Conservation (phyloP, 2,113 vertebrate species). For the Equus quagga region DNA sequence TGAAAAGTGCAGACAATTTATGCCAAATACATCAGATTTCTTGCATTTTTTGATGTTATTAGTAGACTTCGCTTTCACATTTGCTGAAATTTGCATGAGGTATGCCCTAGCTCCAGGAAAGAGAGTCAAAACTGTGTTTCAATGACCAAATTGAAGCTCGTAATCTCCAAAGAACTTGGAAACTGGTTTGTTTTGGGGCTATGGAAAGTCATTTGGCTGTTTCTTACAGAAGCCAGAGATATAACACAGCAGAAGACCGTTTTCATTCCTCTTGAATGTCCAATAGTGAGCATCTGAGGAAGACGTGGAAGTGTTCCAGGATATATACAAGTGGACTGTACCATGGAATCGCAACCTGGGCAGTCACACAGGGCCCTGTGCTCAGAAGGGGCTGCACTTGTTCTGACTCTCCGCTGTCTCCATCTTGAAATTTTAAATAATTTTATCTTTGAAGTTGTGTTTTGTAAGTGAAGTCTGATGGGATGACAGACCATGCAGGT, state of each 20-base stretch:
- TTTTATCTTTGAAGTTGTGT: not conserved
- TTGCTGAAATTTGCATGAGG: constrained; percentile 60
- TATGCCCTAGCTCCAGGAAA: not conserved
- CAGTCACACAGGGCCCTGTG: not conserved
- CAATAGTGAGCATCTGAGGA: not conserved
- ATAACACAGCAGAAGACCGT: not conserved
- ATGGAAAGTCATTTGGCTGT: not conserved
- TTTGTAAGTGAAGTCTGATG: not conserved
- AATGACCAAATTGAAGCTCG: not conserved
- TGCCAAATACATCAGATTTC: constrained; percentile 20
- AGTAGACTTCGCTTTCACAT: constrained; percentile 24
- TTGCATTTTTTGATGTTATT: constrained; percentile 37
- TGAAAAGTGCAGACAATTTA: constrained; percentile 69
- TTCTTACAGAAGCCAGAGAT: not conserved
- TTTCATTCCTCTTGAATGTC: not conserved
- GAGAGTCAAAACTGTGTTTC: not conserved
- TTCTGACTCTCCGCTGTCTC: not conserved
- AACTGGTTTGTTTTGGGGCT: not conserved
- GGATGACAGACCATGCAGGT: not conserved
- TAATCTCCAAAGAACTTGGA: not conserved
- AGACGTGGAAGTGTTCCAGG: not conserved
- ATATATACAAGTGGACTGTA: too few species aligned
- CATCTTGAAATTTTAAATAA: not conserved
- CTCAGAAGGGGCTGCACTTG: not conserved
- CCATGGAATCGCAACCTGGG: not conserved